Percentiles rank a stretch among this genome's conserved stretches.
phyloP scores from a whole-genome alignment of 1,140 invertebrate genomes.

The Drosophila mayri region DNA sequence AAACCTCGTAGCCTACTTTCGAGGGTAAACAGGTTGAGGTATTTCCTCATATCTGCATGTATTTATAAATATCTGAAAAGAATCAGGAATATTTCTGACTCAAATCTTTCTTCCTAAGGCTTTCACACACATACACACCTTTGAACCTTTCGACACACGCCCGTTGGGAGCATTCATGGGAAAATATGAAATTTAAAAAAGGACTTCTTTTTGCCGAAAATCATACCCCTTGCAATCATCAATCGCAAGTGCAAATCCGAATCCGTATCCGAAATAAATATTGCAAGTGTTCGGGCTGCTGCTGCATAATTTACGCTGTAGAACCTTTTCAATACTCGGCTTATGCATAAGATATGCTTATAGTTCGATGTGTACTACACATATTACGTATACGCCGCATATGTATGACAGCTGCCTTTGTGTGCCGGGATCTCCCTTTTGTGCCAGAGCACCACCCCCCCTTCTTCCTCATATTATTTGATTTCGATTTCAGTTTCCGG shows the following conservation, averaged over 20 bases:
- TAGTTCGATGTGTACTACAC: constrained; percentile 36
- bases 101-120: constrained; percentile 4
- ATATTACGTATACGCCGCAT: constrained; percentile 21
- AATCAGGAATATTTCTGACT: constrained; percentile 10
- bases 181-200: constrained; percentile 30
- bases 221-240: constrained; percentile 25
- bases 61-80: constrained; percentile 49
- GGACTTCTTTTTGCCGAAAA: constrained; percentile 7
- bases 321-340: constrained; percentile 49
- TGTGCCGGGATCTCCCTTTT: constrained; percentile 51
- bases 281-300: constrained; percentile 38
- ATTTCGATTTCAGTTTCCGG: constrained; percentile 63
- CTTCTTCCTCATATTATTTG: constrained; percentile 46
- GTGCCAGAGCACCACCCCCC: constrained; percentile 6
- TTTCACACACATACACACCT: constrained; percentile 6
- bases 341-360: constrained; percentile 48
- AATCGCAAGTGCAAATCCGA: constrained; percentile 37
- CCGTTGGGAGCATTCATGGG: constrained; percentile 14
- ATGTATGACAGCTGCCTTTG: constrained; percentile 43
- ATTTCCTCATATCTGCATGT: constrained; percentile 15
- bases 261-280: constrained; percentile 45
- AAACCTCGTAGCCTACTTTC: constrained; percentile 17
- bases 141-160: constrained; percentile 7
- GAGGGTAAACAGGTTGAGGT: constrained; percentile 7
- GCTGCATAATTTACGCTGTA: constrained; percentile 66